Percentiles rank a stretch among this genome's conserved stretches.
phyloP scores from a whole-genome alignment of 2,797 vertebrate genomes.

The Micromesistius poutassou region DNA sequence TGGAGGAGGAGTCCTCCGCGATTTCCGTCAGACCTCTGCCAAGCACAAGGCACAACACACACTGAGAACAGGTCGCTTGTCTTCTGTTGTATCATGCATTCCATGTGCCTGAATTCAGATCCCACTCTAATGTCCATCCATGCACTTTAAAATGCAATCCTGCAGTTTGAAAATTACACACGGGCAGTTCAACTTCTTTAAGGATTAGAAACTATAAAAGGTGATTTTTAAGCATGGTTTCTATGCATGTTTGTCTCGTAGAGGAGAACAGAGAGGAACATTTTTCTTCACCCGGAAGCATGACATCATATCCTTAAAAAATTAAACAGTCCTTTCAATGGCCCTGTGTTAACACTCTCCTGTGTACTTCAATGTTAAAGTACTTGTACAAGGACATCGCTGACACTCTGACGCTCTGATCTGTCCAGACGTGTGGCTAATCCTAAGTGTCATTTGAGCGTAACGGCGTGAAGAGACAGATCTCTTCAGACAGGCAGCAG shows the following conservation, averaged over 20 bases:
- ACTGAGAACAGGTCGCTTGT: background rate
- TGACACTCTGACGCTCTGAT: background rate
- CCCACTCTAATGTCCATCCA: background rate
- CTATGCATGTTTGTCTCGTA: too few relatives aligned
- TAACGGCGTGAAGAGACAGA: background rate
- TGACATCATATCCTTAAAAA: too few relatives aligned
- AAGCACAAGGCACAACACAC: background rate
- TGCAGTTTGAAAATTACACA: background rate
- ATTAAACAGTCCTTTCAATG: background rate
- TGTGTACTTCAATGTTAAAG: too few relatives aligned
- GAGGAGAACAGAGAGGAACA: background rate
- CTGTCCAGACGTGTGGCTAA: too few relatives aligned
- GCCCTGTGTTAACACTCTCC: background rate
- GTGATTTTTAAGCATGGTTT: background rate
- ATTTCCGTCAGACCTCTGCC: constrained; percentile 85
- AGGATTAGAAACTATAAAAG: background rate
- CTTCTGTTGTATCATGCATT: background rate
- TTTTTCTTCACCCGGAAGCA: too few relatives aligned
- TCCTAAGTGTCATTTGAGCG: background rate
- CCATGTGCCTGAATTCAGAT: background rate
- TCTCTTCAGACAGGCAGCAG: background rate
- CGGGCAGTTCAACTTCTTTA: too few relatives aligned
- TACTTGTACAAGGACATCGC: background rate
- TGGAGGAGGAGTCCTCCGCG: constrained; percentile 90
- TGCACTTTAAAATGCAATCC: background rate